phyloP scores from a whole-genome alignment of 2,888 invertebrate species.

The Drosophila peninsularis region DNA sequence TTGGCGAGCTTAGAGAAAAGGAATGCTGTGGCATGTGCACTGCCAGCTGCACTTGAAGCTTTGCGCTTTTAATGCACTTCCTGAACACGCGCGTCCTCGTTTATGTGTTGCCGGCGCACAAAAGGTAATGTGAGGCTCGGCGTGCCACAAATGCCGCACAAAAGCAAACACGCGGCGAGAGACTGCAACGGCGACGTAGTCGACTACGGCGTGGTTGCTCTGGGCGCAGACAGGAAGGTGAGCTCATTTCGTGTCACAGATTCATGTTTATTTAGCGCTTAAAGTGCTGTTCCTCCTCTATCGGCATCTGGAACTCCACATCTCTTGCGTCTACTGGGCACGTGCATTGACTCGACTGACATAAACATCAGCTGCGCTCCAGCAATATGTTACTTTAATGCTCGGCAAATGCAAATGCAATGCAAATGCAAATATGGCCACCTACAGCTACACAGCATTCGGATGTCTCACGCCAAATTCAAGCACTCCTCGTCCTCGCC shows the following conservation, averaged over 20 bases:
- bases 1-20: conserved; percentile 1
- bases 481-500: background rate
- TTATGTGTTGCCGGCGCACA: conserved; percentile 9
- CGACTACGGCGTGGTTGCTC: background rate
- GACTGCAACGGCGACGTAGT: background rate
- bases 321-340: conserved; percentile 9
- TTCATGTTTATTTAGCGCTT: conserved; percentile 35
- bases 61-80: conserved; percentile 65
- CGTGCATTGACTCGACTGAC: conserved; percentile 3
- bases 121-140: conserved; percentile 20
- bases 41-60: conserved; percentile 8
- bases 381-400: conserved; percentile 21
- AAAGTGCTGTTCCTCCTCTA: conserved; percentile 18
- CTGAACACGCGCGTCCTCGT: conserved; percentile 36
- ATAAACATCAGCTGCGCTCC: background rate
- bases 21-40: conserved; percentile 10
- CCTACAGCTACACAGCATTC: background rate
- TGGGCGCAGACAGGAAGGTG: conserved; percentile 10
- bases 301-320: conserved; percentile 1
- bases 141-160: conserved; percentile 25
- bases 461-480: background rate
- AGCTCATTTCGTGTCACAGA: conserved; percentile 64
- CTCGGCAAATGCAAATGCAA: conserved; percentile 6
- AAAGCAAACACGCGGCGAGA: conserved; percentile 27
- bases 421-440: background rate